A percentile compares a stretch with the other conserved stretches of the same genome.
phyloP scores from a whole-genome alignment of 2,797 vertebrate genomes.

The Danio jaintianensis region DNA sequence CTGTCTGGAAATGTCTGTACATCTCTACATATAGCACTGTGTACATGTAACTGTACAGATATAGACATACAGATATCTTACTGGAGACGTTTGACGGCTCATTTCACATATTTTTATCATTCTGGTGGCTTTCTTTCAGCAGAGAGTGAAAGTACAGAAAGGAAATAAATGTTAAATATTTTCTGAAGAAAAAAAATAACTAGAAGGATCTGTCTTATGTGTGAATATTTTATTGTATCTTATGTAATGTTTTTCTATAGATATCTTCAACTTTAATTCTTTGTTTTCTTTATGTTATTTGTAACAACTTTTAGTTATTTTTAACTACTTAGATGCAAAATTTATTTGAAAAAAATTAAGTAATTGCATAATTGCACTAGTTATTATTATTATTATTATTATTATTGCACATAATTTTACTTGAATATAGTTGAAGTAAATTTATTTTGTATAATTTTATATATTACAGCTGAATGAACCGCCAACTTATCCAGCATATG shows the following conservation, averaged over 20 bases:
- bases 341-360: too few species aligned
- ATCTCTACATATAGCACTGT: neutral
- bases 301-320: neutral
- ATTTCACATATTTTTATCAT: neutral
- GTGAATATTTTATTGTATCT: neutral
- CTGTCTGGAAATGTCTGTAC: neutral
- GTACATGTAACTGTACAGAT: neutral
- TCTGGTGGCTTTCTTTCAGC: neutral
- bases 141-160: neutral
- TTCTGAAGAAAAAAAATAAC: too few species aligned
- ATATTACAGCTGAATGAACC: too few species aligned
- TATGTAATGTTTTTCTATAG: too few species aligned
- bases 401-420: neutral
- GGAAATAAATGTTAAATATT: too few species aligned
- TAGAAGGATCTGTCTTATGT: too few species aligned
- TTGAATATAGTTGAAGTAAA: too few species aligned
- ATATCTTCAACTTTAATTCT: neutral
- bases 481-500: too few species aligned
- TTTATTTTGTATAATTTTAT: too few species aligned
- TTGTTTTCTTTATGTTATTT: neutral
- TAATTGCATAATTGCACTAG: too few species aligned
- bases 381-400: too few species aligned
- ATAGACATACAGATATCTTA: neutral
- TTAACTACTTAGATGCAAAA: too few species aligned
- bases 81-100: neutral